Conservation (phyloP, 2,113 vertebrate species). For the Salvelinus fontinalis region DNA sequence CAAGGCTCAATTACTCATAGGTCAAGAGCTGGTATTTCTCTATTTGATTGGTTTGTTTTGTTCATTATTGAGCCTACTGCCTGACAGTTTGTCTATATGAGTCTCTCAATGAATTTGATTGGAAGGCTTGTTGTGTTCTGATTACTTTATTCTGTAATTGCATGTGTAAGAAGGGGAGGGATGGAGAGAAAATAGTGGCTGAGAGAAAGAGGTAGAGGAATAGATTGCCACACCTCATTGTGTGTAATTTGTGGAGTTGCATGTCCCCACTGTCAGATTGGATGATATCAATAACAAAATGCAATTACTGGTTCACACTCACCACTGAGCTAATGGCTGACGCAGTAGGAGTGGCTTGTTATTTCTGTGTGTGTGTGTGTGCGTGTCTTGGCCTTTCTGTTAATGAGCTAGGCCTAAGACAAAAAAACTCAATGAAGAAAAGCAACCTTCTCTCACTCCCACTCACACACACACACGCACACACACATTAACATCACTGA, state of each 20-base stretch:
- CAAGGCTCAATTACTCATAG: too few species aligned
- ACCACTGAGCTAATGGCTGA: slow-evolving; percentile 53
- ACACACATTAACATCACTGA: too few species aligned
- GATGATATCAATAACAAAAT: slow-evolving; percentile 61
- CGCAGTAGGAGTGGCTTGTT: background rate
- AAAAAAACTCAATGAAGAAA: too few species aligned
- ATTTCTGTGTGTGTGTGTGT: slow-evolving; percentile 19
- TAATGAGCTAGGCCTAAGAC: too few species aligned
- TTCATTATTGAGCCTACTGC: background rate
- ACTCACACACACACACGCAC: too few species aligned
- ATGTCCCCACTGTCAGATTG: slow-evolving; percentile 47
- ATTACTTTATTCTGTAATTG: background rate
- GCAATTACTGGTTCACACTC: slow-evolving; percentile 64
- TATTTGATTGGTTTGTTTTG: background rate
- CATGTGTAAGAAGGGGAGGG: background rate
- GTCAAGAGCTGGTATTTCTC: background rate
- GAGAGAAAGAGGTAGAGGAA: background rate
- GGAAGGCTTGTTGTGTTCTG: background rate
- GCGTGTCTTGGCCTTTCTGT: background rate
- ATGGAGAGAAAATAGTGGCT: background rate
- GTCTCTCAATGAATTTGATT: background rate
- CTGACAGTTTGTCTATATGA: background rate
- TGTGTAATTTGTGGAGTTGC: slow-evolving; percentile 18
- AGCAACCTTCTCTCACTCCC: too few species aligned
- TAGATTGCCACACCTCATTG: slow-evolving; percentile 9